These are phyloP conservation scores for Coleophora deauratella DNA, from an alignment of 2,888 invertebrate species.

Conservation along the genomic window DNA sequence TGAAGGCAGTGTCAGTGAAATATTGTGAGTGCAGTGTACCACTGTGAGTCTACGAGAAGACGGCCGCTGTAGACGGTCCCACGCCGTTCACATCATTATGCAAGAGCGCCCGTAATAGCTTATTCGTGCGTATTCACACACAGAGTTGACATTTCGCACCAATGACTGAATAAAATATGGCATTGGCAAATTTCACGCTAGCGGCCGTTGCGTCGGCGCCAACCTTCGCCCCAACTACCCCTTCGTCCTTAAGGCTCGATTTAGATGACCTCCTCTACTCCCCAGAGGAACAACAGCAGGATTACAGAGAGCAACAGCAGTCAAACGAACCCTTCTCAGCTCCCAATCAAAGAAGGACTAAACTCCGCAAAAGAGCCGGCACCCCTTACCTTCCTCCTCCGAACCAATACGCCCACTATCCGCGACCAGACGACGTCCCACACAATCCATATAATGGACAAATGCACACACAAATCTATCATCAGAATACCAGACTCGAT, in stretches of 20 bases:
- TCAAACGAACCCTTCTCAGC: slow-evolving; percentile 41
- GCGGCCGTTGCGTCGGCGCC: slow-evolving; percentile 50
- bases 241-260: slow-evolving; percentile 44
- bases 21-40: slow-evolving; percentile 43
- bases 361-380: slow-evolving; percentile 62
- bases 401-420: slow-evolving; percentile 59
- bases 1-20: slow-evolving; percentile 32
- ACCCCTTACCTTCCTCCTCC: slow-evolving; percentile 60
- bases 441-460: slow-evolving; percentile 52
- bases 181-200: slow-evolving; percentile 60
- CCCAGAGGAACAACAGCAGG: slow-evolving; percentile 41
- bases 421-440: slow-evolving; percentile 42
- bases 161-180: slow-evolving; percentile 59
- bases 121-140: slow-evolving; percentile 35
- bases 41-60: slow-evolving; percentile 46
- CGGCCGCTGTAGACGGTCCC: slow-evolving; percentile 36
- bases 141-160: slow-evolving; percentile 49
- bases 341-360: slow-evolving; percentile 44
- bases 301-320: slow-evolving; percentile 31
- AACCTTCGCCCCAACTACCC: slow-evolving; percentile 39
- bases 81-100: slow-evolving; percentile 44
- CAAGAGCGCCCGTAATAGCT: slow-evolving; percentile 42
- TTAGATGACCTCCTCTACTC: slow-evolving; percentile 61
- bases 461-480: slow-evolving; percentile 55
- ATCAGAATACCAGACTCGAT: slow-evolving; percentile 54